Base-by-base conservation (phyloP, 2,797 vertebrate species). In the Petrocephalus schoutedeni region DNA sequence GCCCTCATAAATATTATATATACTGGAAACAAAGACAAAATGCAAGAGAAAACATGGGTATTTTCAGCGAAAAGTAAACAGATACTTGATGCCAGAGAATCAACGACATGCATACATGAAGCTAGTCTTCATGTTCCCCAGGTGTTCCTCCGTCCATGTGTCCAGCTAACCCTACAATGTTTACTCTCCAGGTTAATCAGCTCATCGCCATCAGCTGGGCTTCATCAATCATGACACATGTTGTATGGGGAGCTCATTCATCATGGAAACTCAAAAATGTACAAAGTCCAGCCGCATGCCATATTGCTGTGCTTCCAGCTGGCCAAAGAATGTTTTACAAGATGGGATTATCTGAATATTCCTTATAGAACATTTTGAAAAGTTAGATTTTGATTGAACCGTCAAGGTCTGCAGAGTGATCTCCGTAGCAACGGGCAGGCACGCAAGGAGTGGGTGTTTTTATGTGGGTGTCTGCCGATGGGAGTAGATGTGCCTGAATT, bases 401-500 rank as follows among this genome's bases (percentile, higher is more conserved):
- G 9, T 41, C 19, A 87, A 53, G 51, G 51, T 57, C 87, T 57
- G 28, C 32, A 45, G 49, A 14, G 9, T 87, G 41, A 87, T 87
- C 74, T 54, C 86, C 49, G 49, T 74, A 23, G 64, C 23, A 87
- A 71, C 49, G 8, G 28, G 36, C 28, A 77, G 71, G 49, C 0
- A 2, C 61, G 23, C 64, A 87, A 16, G 12, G 71, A 87, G 87
- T 41, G 28, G 87, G 54, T 80, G 67, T 58, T 80, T 67, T 19
- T 45, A 19, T 53, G 59, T 67, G 41, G 86, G 86, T 16, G 61
- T 87, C 45, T 1, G 14, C 28, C 5, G 7, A 67, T 80, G 53
- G 87, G 87, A 57, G 87, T 41, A n/a, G 6, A 87, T 16, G 14
- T 57, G 87, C 53, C 64, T 87, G 61, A 83, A 86, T 64, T 23